A percentile compares a stretch with the other conserved stretches of the same genome.
Evolutionary conservation across 2,797 vertebrate genomes (phyloP).

Genomic region (Acomys russatus): DNA sequence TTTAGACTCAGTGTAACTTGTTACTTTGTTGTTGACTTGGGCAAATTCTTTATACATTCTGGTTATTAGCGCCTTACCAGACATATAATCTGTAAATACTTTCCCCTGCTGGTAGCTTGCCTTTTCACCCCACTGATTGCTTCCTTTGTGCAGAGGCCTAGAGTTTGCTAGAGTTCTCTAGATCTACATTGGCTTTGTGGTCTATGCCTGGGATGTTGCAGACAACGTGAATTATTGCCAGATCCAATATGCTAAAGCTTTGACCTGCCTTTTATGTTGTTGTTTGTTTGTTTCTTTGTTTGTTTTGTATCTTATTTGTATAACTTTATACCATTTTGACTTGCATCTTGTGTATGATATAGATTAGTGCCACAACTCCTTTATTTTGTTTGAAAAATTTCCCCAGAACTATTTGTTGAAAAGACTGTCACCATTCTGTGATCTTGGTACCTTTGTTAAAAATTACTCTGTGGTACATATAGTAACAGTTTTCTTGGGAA

Average conservation of each 20-base stretch:
- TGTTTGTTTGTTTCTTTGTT: not conserved
- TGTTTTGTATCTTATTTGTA: not conserved
- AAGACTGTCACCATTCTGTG: not conserved
- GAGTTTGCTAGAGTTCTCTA: not conserved
- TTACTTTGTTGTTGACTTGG: not conserved
- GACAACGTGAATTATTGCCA: not conserved
- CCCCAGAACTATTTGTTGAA: not conserved
- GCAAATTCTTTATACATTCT: not conserved
- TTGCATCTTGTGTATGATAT: not conserved
- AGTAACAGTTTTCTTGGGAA: not conserved
- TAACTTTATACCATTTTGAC: not conserved
- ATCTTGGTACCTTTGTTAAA: not conserved
- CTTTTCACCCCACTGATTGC: not conserved
- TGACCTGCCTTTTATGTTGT: not conserved
- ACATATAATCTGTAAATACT: not conserved
- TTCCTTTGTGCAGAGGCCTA: not conserved
- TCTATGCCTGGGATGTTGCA: not conserved
- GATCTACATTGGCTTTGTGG: not conserved
- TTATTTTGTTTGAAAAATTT: not conserved
- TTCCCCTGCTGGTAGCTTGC: not conserved
- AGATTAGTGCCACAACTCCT: not conserved
- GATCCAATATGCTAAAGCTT: not conserved
- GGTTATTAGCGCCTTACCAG: not conserved
- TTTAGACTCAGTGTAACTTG: not conserved
- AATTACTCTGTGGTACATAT: not conserved